Evolutionary conservation across 1,140 invertebrate genomes (phyloP), one percentile per base, ranked within the genome.

Genomic region (Pantala flavescens): DNA sequence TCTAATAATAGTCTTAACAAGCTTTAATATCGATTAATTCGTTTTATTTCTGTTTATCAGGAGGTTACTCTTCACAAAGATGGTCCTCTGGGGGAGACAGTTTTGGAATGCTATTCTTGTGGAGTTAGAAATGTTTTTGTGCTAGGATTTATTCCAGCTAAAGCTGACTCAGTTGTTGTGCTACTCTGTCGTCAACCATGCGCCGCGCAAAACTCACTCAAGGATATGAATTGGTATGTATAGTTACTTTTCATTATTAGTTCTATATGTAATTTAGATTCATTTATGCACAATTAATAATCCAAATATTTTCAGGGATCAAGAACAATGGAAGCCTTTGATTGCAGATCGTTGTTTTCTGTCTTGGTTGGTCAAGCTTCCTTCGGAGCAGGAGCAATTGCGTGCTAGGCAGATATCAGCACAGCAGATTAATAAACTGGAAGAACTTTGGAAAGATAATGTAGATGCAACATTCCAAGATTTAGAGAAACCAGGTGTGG

Each of bases 391-490:
- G 80, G 97, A 99, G 79, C 97, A 98, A 84, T 84, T 97, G 75
- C 86, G 97, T 75, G 95, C 96, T 5, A 86, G 97, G 9, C 97
- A 99, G 83, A 96, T 99, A 28, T 95, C 94, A 7, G 95, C 97
- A 0, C 92, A 95, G 76, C 97, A 99, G 83, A 99, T 99, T 70
- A 96, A 96, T 76, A 97, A 98, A 80, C 86, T 99, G 9, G 98
- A 99, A 85, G 98, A 99, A 81, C 82, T 99, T 5, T 99, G 98
- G 98, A 97, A 98, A 79, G 96, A 98, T 72, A 98, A 99, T 82
- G 93, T 95, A 2, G 95, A 99, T 79, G 97, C 98, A 0, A 98
- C 94, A 19, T 95, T 99, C 80, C 95, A 98, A 84, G 97, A 99
- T 84, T 84, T 99, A 72, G 97, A 99, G 81, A 97, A 98, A 80